Percentiles rank a stretch among this genome's conserved stretches.
Evolutionary conservation across 2,113 vertebrate genomes (phyloP).

Genomic region (Cebidichthys violaceus): DNA sequence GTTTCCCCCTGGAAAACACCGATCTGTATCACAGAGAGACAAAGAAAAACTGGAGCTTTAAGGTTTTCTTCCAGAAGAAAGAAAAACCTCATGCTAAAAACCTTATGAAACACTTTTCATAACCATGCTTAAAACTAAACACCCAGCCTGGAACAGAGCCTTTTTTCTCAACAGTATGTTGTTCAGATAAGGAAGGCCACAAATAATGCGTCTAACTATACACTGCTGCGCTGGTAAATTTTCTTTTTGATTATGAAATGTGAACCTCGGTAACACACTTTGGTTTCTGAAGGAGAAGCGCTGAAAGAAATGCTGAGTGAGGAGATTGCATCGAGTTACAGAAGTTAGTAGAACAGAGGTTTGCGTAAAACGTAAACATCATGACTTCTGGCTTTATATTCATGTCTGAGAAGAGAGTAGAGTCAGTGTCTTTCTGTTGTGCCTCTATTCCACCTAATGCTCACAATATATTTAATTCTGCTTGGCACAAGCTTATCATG

Average conservation of each 20-base stretch:
- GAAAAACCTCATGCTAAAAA: background rate
- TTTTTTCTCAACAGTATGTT: background rate
- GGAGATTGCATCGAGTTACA: background rate
- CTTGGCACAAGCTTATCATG: background rate
- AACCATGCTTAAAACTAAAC: background rate
- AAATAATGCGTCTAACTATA: background rate
- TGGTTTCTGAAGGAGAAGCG: background rate
- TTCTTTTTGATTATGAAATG: background rate
- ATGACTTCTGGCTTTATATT: too few relatives aligned
- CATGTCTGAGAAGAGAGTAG: background rate
- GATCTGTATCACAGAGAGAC: background rate
- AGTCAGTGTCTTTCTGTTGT: background rate
- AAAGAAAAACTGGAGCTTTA: background rate
- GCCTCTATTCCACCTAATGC: background rate
- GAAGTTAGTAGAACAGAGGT: too few relatives aligned
- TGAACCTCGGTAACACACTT: background rate
- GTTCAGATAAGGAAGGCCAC: background rate
- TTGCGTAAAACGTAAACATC: too few relatives aligned
- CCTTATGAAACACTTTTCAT: background rate
- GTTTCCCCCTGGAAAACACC: background rate
- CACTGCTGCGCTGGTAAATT: background rate
- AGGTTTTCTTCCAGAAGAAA: background rate
- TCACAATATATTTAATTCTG: background rate
- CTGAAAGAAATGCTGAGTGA: background rate
- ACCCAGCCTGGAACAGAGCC: background rate